Base-by-base conservation (phyloP, 2,113 vertebrate genomes). In the Dromas ardeola region DNA sequence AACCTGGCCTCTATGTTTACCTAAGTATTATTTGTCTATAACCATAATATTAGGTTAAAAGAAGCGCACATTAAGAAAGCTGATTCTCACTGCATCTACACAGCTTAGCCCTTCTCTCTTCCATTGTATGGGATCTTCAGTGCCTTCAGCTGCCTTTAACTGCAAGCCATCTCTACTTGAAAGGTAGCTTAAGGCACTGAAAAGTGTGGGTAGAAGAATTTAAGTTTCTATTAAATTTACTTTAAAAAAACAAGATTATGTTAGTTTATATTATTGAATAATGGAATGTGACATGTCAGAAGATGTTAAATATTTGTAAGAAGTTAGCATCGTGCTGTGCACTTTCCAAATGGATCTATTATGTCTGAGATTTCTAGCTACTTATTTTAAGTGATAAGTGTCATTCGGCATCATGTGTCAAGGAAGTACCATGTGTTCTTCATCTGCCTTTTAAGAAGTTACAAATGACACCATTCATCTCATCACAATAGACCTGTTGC, bases 381-480 rank as follows among this genome's bases (percentile, higher is more conserved):
- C 93, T 93, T 96, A 78, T 88, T 97, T 91, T 94, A 96, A 90
- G 52, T 77, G 49, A 65, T 91, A 92, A 94, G 65, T 90, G 86
- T 96, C 83, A 81, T 89, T 85, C 2, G 49, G 88, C 84, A 86
- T 96, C 71, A 93, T 87, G 63, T 88, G 72, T 95, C 91, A 97
- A 93, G 58, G 76, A 96, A 97, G n/a, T 55, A 94, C 73, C 77
- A 71, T 92, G 87, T 76, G 47, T 93, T 95, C 82, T 52, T 88
- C 38, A 6, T 92, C 82, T 90, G 70, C 97, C 83, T 97, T 96
- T 96, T 94, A 95, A 95, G 90, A 96, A 97, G 87, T 89, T 95
- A 91, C 70, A 95, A 72, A 92, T 96, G 70, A 94, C 87, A 97
- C 85, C 47, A 72, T 93, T 97, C 77, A 91, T 95, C 90, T 94